These are phyloP conservation scores for Cephus runcator DNA, from an alignment of 2,888 invertebrate genomes.

Conservation along the genomic window DNA sequence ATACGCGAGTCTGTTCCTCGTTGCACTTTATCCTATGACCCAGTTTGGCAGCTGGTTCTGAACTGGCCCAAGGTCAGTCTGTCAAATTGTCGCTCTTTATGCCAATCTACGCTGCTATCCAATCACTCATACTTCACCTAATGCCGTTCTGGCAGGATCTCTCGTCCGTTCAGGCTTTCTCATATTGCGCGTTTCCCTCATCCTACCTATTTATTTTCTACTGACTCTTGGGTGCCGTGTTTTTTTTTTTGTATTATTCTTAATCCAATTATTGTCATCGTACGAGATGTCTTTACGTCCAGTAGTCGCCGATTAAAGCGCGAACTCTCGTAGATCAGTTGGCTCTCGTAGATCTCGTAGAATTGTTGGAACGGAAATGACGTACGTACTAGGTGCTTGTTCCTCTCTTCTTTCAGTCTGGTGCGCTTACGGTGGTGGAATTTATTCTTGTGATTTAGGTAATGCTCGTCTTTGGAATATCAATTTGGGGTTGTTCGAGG, in stretches of 20 bases:
- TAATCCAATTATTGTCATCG: neutral
- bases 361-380: neutral
- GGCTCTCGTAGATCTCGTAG: neutral
- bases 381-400: neutral
- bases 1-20: slow-evolving; percentile 4
- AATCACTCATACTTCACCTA: slow-evolving; percentile 1
- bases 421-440: neutral
- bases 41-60: slow-evolving; percentile 34
- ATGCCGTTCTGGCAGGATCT: neutral
- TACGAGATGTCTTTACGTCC: neutral
- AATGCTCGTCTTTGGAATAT: neutral
- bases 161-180: neutral
- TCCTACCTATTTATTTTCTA: neutral
- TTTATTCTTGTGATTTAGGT: neutral
- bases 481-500: neutral
- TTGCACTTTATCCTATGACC: slow-evolving; percentile 16
- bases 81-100: slow-evolving; percentile 28
- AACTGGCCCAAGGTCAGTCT: slow-evolving; percentile 57
- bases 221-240: neutral
- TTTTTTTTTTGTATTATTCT: neutral
- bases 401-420: neutral
- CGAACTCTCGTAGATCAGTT: neutral
- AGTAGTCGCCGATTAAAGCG: neutral
- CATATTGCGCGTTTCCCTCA: neutral
- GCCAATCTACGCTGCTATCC: slow-evolving; percentile 5